Base-by-base conservation (phyloP, 1,140 invertebrate species). In the Heliothis virescens region DNA sequence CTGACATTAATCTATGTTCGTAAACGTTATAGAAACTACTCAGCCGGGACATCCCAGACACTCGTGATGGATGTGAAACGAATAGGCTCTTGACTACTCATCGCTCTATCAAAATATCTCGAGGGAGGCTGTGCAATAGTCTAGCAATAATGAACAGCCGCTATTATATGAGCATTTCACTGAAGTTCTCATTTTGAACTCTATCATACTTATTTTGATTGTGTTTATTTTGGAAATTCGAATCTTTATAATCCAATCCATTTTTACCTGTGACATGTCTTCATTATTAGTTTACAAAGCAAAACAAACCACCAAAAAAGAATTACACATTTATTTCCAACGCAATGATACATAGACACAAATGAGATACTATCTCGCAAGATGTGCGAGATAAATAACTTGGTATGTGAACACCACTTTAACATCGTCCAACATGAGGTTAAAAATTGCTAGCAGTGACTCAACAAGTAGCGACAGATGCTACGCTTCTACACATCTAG, bases 51-150 rank as follows among this genome's bases (percentile, higher is more conserved):
- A 52, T 74, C 60, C 21, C 63, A 65, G 78, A 76, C 78, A 71
- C 50, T 71, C 52, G 41, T 84, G 83, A 84, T 84, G 71, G 81
- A 84, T 84, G 81, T 67, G 67, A 75, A 80, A 79, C 76, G 83
- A 82, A 82, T 82, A 76, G 76, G 69, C 83, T 82, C 80, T 74
- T 71, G 69, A 62, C 63, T 79, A 77, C 52, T 73, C 67, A 67
- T 71, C 55, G 55, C 62, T 81, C 73, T 79, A 73, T 84, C 79
- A 84, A 72, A 82, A 77, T 65, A 82, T 65, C 65, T 65, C 52
- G 4, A 48, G 67, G 74, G 78, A 77, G 55, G 34, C 29, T 65
- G 78, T 26, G 67, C 59, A 63, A 60, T 79, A 55, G 53, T 29
- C 63, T 62, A 55, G 75, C 67, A 67, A 77, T 77, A 41, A 57